These are phyloP conservation scores for Gymnothorax javanicus DNA, from an alignment of 2,797 vertebrate species.

Conservation along the genomic window DNA sequence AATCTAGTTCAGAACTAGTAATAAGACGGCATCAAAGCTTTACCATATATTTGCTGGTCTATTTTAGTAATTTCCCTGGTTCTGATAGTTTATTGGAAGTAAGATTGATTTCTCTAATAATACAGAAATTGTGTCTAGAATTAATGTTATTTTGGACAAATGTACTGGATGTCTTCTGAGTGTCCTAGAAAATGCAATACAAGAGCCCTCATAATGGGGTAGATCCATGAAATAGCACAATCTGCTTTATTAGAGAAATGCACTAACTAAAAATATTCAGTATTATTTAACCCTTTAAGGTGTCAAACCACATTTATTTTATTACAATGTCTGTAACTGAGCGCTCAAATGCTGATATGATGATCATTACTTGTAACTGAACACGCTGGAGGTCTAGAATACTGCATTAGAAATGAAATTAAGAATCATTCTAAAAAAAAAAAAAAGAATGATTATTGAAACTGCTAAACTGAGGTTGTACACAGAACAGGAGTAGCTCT, in stretches of 20 bases:
- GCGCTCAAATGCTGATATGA: too few species aligned
- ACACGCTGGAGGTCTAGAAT: too few species aligned
- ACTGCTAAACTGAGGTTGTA: not conserved
- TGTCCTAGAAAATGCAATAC: not conserved
- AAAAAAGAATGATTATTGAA: too few species aligned
- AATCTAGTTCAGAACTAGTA: not conserved
- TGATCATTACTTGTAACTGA: too few species aligned
- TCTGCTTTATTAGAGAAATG: not conserved
- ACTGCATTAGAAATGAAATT: too few species aligned
- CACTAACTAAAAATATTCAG: not conserved
- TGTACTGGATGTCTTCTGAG: not conserved
- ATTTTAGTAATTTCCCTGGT: not conserved
- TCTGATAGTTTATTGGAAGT: not conserved
- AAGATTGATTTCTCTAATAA: not conserved
- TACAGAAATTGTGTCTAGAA: not conserved
- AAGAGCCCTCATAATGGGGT: not conserved
- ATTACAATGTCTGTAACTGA: too few species aligned
- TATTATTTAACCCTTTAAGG: slow-evolving; percentile 3
- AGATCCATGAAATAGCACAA: not conserved
- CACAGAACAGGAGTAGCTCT: not conserved
- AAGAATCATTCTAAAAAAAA: too few species aligned
- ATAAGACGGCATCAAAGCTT: not conserved
- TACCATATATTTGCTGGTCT: not conserved
- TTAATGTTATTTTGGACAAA: not conserved
- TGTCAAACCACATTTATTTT: too few species aligned